Evolutionary conservation across 2,113 vertebrate genomes (phyloP).

Genomic region (Ptilonorhynchus violaceus): DNA sequence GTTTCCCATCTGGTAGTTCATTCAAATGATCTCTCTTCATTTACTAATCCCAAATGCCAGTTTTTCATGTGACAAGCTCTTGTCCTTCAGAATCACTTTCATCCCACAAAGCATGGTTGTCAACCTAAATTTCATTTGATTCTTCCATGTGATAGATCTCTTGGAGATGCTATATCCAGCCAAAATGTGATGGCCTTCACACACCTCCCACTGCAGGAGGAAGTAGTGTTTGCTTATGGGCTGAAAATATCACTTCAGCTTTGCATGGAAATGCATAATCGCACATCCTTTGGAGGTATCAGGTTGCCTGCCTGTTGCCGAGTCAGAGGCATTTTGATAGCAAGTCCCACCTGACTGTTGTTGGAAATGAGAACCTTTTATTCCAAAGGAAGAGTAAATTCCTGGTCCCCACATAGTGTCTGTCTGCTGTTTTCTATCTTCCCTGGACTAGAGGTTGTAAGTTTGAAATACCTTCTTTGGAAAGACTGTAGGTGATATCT

Average conservation of each 20-base stretch:
- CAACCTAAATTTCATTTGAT: neutral
- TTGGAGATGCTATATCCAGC: neutral
- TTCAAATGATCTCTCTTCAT: neutral
- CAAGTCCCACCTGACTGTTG: accelerated
- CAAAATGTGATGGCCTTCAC: neutral
- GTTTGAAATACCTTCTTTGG: neutral
- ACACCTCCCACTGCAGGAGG: neutral
- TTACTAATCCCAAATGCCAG: neutral
- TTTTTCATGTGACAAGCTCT: neutral
- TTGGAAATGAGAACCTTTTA: neutral
- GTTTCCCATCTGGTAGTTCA: constrained; percentile 12
- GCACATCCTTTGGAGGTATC: neutral
- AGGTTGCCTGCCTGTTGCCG: neutral
- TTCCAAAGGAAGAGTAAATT: neutral
- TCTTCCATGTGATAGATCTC: neutral
- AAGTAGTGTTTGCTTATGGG: neutral
- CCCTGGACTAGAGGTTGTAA: neutral
- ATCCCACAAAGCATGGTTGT: neutral
- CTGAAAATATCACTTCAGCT: neutral
- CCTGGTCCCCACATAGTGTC: neutral
- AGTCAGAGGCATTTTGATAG: neutral
- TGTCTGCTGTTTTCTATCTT: neutral
- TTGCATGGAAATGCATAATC: neutral
- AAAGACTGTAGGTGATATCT: neutral
- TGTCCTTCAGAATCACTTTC: neutral